Conservation (phyloP, 2,888 invertebrate species). For the Aplocera efformata region DNA sequence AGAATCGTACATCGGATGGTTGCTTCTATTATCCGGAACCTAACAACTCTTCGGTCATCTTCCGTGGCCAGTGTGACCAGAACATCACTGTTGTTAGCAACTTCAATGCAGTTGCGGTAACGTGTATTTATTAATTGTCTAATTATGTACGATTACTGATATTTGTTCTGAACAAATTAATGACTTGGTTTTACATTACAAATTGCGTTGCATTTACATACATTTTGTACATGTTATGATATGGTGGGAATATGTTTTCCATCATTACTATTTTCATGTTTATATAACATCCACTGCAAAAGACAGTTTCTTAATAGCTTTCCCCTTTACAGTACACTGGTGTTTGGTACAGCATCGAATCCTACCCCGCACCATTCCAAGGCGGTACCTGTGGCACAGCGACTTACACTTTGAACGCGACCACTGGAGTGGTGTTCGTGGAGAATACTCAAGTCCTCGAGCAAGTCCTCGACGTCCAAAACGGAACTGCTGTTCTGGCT, state of each 20-base stretch:
- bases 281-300: no score
- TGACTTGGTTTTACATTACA: no score
- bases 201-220: no score
- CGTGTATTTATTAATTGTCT: no score
- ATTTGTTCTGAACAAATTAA: no score
- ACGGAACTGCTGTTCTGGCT: slow-evolving; percentile 45
- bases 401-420: slow-evolving; percentile 39
- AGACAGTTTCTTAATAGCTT: not conserved
- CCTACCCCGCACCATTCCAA: slow-evolving; percentile 61
- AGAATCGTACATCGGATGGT: slow-evolving; percentile 38
- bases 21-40: slow-evolving; percentile 55
- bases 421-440: slow-evolving; percentile 37
- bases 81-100: slow-evolving; percentile 42
- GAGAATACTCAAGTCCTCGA: slow-evolving; percentile 57
- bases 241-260: no score
- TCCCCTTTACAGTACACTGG: slow-evolving; percentile 48
- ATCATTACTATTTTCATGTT: no score
- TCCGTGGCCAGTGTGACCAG: slow-evolving; percentile 52
- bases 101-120: slow-evolving; percentile 45
- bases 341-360: slow-evolving; percentile 58
- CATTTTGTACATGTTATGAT: no score
- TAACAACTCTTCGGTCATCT: slow-evolving; percentile 36
- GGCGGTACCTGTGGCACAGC: slow-evolving; percentile 56
- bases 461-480: slow-evolving; percentile 46
- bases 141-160: no score